phyloP scores from a whole-genome alignment of 2,797 vertebrate genomes.

The Microctenopoma lineatum region DNA sequence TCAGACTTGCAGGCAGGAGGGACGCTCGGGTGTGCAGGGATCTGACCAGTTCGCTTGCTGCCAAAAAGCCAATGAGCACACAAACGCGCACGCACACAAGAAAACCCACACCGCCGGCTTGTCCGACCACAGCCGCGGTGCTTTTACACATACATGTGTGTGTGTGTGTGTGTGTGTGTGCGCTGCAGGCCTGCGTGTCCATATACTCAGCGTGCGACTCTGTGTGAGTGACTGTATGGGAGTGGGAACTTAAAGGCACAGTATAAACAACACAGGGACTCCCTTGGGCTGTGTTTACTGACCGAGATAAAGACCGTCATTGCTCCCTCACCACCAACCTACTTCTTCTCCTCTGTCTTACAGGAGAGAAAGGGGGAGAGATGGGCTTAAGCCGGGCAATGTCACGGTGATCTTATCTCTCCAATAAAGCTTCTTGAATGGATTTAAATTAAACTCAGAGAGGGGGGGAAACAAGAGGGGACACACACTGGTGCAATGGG shows the following conservation, averaged over 20 bases:
- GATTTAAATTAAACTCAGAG: conserved; percentile 60
- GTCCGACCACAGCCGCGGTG: conserved; percentile 37
- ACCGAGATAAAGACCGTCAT: conserved; percentile 75
- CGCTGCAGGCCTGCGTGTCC: conserved; percentile 16
- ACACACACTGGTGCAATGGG: conserved; percentile 43
- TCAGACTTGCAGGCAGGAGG: conserved; percentile 78
- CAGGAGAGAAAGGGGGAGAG: conserved; percentile 42
- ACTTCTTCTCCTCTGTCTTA: conserved; percentile 55
- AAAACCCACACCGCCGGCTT: conserved; percentile 35
- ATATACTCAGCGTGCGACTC: conserved; percentile 8
- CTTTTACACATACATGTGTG: conserved; percentile 6
- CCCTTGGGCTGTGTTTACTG: conserved; percentile 74
- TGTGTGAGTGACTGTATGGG: conserved; percentile 35
- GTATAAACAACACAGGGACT: conserved; percentile 71
- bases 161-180: not conserved
- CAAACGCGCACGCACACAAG: conserved; percentile 26
- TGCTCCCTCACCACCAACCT: conserved; percentile 62
- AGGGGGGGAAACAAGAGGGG: conserved; percentile 41
- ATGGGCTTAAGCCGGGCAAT: conserved; percentile 69
- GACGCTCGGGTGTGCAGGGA: conserved; percentile 65
- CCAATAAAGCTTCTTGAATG: conserved; percentile 70
- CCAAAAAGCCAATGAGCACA: conserved; percentile 60
- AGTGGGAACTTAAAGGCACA: conserved; percentile 38
- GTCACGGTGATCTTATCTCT: conserved; percentile 64
- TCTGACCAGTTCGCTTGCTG: conserved; percentile 67